Conservation (phyloP, 2,113 vertebrate species). For the Azemiops feae region DNA sequence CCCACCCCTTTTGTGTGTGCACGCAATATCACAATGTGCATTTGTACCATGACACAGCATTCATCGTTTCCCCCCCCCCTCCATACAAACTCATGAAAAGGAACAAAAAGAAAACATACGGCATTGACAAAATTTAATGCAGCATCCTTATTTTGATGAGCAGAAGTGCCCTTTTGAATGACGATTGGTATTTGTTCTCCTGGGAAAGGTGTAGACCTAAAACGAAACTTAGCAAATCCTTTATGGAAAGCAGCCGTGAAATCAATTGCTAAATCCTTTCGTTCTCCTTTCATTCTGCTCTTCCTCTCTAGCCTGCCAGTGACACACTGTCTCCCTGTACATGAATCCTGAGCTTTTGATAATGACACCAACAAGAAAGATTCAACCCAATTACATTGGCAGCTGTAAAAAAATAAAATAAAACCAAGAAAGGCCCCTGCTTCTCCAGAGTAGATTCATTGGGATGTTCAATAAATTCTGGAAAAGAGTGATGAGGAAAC, state of each 20-base stretch:
- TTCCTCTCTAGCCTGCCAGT: neutral
- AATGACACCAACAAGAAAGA: conserved; percentile 33
- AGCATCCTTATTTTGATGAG: conserved; percentile 42
- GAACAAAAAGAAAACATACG: conserved; percentile 22
- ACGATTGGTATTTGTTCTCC: conserved; percentile 45
- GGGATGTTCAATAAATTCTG: neutral
- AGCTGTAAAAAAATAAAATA: neutral
- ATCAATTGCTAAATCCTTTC: conserved; percentile 23
- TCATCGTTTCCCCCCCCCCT: neutral
- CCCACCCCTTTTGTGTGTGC: neutral
- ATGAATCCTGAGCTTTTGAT: conserved; percentile 18
- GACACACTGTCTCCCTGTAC: conserved; percentile 14
- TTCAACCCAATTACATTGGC: neutral
- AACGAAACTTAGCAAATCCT: conserved; percentile 42
- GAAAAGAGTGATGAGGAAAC: neutral
- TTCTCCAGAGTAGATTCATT: neutral
- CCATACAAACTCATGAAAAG: conserved; percentile 17
- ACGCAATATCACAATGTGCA: neutral
- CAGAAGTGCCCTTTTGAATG: neutral
- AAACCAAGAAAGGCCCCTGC: neutral
- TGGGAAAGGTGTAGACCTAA: conserved; percentile 30
- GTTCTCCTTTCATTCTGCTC: neutral
- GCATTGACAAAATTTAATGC: conserved; percentile 41
- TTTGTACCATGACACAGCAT: neutral
- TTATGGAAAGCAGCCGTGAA: conserved; percentile 45